Percentiles rank a stretch among this genome's conserved stretches.
phyloP scores from a whole-genome alignment of 64 coral and sea anemone genomes.

The Orbicella faveolata region DNA sequence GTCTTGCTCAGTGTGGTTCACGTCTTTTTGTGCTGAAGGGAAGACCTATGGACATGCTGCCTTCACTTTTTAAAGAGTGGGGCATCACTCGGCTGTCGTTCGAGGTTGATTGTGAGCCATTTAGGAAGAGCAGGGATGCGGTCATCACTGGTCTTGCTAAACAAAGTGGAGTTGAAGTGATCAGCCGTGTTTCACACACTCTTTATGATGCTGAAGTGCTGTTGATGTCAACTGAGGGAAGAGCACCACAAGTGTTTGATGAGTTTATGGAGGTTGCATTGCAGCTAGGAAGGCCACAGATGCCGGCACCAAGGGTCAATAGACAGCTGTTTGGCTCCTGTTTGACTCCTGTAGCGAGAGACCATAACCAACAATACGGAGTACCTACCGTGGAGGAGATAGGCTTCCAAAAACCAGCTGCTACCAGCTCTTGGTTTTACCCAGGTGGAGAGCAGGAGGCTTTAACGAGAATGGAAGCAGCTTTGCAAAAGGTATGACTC shows the following conservation, averaged over 20 bases:
- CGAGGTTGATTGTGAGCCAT: constrained; percentile 43
- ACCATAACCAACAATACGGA: constrained; percentile 34
- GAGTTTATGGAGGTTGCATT: constrained; percentile 25
- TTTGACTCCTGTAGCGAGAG: constrained; percentile 29
- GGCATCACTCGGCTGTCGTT: constrained; percentile 49
- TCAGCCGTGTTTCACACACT: constrained; percentile 47
- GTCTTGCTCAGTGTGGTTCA: constrained; percentile 25
- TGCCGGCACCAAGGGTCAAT: constrained; percentile 22
- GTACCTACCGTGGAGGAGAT: constrained; percentile 14
- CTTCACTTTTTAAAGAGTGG: constrained; percentile 49
- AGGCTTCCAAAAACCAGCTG: not conserved
- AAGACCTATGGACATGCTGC: constrained; percentile 15
- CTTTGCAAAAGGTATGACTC: not conserved
- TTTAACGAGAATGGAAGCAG: constrained; percentile 39
- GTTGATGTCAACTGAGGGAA: not conserved
- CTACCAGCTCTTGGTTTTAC: not conserved
- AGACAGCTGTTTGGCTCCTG: constrained; percentile 34
- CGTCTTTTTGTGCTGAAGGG: constrained; percentile 47
- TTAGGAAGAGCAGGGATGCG: constrained; percentile 7
- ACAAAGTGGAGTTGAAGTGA: constrained; percentile 38
- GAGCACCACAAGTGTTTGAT: constrained; percentile 19
- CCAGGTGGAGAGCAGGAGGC: constrained; percentile 54
- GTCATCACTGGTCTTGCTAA: constrained; percentile 11
- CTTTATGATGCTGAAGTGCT: constrained; percentile 30
- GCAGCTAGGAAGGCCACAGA: not conserved